Percentiles rank a stretch among this genome's conserved stretches.
phyloP scores from a whole-genome alignment of 2,888 invertebrate genomes.

The Alviniconcha strummeri region DNA sequence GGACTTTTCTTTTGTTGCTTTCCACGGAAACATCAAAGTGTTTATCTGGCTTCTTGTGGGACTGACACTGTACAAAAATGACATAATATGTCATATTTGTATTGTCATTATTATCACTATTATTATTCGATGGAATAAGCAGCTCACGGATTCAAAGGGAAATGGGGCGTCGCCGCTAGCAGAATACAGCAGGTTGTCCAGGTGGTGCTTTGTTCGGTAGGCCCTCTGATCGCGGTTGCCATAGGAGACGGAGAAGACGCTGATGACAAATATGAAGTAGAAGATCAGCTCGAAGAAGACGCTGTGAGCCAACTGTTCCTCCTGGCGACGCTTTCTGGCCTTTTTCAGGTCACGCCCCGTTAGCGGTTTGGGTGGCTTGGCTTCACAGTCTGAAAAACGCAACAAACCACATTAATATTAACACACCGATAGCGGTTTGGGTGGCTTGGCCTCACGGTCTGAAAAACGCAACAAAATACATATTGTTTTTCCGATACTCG shows the following conservation, averaged over 20 bases:
- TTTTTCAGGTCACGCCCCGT: not conserved
- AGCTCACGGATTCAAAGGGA: not conserved
- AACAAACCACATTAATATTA: not conserved
- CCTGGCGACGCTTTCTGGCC: not conserved
- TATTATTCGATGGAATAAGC: not conserved
- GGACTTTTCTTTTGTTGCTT: too few relatives aligned
- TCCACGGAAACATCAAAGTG: too few relatives aligned
- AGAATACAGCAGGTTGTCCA: not conserved
- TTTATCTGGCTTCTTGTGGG: too few relatives aligned
- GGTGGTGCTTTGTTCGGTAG: not conserved
- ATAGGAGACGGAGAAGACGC: conserved; percentile 13
- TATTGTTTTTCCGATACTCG: not conserved
- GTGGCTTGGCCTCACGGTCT: not conserved
- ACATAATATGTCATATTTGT: too few relatives aligned
- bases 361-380: conserved; percentile 6
- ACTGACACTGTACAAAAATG: too few relatives aligned
- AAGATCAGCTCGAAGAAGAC: conserved; percentile 16
- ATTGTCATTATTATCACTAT: too few relatives aligned
- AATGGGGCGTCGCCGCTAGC: not conserved
- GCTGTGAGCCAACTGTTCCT: not conserved
- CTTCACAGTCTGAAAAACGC: not conserved
- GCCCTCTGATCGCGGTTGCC: conserved; percentile 12
- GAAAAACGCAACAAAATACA: not conserved
- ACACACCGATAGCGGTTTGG: not conserved
- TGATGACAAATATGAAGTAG: conserved; percentile 8